phyloP scores from a whole-genome alignment of 92 coral and sea anemone genomes.

The Parazoanthus atlanticus region DNA sequence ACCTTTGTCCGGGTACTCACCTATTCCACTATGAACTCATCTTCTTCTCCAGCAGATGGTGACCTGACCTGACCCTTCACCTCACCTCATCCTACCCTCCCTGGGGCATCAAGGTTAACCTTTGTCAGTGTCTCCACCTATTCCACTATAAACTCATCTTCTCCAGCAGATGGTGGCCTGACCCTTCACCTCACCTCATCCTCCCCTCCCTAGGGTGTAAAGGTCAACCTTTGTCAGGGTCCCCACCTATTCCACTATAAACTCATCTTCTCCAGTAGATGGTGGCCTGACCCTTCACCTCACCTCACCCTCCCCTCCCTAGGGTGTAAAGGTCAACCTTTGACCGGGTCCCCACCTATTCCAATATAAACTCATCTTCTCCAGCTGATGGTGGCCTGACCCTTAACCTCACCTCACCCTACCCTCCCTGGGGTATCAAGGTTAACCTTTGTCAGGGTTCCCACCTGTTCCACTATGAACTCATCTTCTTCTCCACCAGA shows the following conservation, averaged over 20 bases:
- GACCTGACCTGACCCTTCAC: conserved; percentile 57
- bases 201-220: not conserved
- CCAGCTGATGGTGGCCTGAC: conserved; percentile 67
- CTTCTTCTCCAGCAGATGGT: conserved; percentile 85
- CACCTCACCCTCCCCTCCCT: not conserved
- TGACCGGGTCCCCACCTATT: conserved; percentile 65
- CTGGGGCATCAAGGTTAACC: not conserved
- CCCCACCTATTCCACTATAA: conserved; percentile 86
- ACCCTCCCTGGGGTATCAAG: not conserved
- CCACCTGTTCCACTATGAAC: conserved; percentile 90
- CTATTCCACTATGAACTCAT: conserved; percentile 91
- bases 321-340: not conserved
- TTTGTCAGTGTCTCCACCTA: conserved; percentile 60
- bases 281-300: conserved; percentile 62
- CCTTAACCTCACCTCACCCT: conserved; percentile 23
- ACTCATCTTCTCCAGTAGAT: conserved; percentile 89
- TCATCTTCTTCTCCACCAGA: conserved; percentile 95
- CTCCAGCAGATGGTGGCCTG: conserved; percentile 72
- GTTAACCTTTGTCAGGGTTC: not conserved
- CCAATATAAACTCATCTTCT: conserved; percentile 90
- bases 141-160: conserved; percentile 86
- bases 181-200: conserved; percentile 46
- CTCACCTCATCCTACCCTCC: conserved; percentile 8
- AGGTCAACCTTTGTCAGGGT: not conserved
- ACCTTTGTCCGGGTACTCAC: conserved; percentile 37